phyloP scores from a whole-genome alignment of 2,888 invertebrate genomes.

The Chesias legatella region DNA sequence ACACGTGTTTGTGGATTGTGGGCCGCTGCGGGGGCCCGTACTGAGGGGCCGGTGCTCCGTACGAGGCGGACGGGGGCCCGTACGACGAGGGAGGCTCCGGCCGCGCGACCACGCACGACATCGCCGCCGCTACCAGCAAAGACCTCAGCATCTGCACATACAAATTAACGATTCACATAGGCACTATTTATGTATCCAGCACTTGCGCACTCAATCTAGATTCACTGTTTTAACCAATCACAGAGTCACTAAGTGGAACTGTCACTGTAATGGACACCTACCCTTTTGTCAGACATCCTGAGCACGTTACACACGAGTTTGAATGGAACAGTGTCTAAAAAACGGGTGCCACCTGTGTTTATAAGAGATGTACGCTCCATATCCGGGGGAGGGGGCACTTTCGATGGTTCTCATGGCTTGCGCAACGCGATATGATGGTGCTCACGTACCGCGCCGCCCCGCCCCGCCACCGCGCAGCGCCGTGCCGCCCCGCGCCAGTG shows the following conservation, averaged over 20 bases:
- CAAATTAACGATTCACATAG: slow-evolving; percentile 35
- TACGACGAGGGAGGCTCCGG: slow-evolving; percentile 81
- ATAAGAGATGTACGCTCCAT: slow-evolving; percentile 73
- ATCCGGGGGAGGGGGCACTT: slow-evolving; percentile 77
- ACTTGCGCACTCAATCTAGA: slow-evolving; percentile 21
- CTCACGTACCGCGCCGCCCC: slow-evolving; percentile 60
- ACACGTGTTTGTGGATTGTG: slow-evolving; percentile 93
- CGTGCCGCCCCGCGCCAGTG: slow-evolving; percentile 18
- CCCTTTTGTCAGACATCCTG: slow-evolving; percentile 75
- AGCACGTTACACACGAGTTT: slow-evolving; percentile 55
- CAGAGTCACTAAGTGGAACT: slow-evolving; percentile 48
- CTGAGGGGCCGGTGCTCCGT: slow-evolving; percentile 78
- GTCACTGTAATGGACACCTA: slow-evolving; percentile 52
- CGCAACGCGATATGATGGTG: slow-evolving; percentile 67
- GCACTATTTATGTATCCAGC: slow-evolving; percentile 13
- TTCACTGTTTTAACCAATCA: slow-evolving; percentile 35
- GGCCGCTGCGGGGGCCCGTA: slow-evolving; percentile 88
- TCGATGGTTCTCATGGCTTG: slow-evolving; percentile 73
- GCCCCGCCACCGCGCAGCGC: slow-evolving; percentile 24
- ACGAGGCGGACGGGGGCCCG: slow-evolving; percentile 78
- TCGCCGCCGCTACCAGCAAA: slow-evolving; percentile 64
- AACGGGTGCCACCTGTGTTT: slow-evolving; percentile 70
- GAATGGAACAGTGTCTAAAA: slow-evolving; percentile 70
- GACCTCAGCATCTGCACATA: slow-evolving; percentile 71
- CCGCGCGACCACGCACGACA: slow-evolving; percentile 67